Evolutionary conservation across 2,113 vertebrate species (phyloP).

Genomic region (Cryptomyrus ogoouensis): DNA sequence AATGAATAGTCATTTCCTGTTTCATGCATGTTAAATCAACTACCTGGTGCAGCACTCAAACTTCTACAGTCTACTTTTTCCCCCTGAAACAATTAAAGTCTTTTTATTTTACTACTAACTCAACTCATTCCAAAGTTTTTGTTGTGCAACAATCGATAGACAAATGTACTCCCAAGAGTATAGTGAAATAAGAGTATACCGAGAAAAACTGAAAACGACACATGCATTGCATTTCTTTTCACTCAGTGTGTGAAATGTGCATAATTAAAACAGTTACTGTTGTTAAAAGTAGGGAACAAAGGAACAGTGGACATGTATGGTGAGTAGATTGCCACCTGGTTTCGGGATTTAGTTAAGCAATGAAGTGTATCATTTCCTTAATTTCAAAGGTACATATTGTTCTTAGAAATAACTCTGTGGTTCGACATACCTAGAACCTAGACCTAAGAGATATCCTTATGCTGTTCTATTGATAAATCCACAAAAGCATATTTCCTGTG

Average conservation of each 20-base stretch:
- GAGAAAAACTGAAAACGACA: background rate
- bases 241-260: background rate
- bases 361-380: background rate
- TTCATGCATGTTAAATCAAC: slow-evolving; percentile 61
- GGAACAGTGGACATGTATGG: background rate
- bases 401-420: background rate
- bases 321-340: background rate
- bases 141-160: background rate
- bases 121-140: background rate
- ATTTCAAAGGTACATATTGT: background rate
- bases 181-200: background rate
- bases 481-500: background rate
- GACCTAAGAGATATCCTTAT: background rate
- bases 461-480: background rate
- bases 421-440: background rate
- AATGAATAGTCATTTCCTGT: slow-evolving; percentile 72
- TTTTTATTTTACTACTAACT: slow-evolving; percentile 50
- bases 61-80: slow-evolving; percentile 46
- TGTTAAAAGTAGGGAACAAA: background rate
- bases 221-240: background rate
- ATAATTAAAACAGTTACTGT: background rate
- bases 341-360: background rate
- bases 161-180: background rate
- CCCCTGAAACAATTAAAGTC: slow-evolving; percentile 45
- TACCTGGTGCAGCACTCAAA: slow-evolving; percentile 61